Evolutionary conservation across 2,113 vertebrate species (phyloP).

Genomic region (Dicaeum eximium): DNA sequence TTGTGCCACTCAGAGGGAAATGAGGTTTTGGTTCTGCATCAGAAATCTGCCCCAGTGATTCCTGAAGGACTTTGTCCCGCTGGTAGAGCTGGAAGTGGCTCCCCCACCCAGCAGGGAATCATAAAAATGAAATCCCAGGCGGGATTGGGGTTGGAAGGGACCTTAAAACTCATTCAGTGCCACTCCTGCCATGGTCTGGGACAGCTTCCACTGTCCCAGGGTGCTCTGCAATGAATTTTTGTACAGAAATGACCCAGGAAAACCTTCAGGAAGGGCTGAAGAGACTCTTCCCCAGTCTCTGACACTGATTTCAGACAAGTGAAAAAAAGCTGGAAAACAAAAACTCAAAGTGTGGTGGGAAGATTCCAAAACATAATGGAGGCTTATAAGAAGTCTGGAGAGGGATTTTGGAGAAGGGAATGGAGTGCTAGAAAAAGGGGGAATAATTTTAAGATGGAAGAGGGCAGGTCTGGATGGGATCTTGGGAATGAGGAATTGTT

Average conservation of each 20-base stretch:
- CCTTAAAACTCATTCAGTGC: neutral
- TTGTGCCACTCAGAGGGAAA: neutral
- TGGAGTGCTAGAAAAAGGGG: neutral
- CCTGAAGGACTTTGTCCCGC: neutral
- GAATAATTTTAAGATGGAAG: neutral
- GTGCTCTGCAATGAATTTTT: neutral
- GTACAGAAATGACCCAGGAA: neutral
- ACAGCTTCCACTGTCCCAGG: neutral
- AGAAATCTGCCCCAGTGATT: neutral
- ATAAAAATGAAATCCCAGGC: neutral
- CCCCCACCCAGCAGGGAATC: neutral
- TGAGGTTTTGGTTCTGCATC: neutral
- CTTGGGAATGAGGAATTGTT: neutral
- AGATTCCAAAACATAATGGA: neutral
- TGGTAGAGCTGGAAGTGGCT: neutral
- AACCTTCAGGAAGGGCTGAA: neutral
- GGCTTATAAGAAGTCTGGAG: accelerated
- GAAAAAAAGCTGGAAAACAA: neutral
- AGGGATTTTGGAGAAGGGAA: neutral
- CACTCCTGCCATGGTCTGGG: neutral
- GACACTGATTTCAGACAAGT: neutral
- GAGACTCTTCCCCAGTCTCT: neutral
- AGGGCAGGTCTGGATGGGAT: accelerated
- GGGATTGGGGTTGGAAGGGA: neutral
- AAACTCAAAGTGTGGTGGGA: neutral